phyloP scores from a whole-genome alignment of 2,888 invertebrate species.

The Eupithecia pulchellata region DNA sequence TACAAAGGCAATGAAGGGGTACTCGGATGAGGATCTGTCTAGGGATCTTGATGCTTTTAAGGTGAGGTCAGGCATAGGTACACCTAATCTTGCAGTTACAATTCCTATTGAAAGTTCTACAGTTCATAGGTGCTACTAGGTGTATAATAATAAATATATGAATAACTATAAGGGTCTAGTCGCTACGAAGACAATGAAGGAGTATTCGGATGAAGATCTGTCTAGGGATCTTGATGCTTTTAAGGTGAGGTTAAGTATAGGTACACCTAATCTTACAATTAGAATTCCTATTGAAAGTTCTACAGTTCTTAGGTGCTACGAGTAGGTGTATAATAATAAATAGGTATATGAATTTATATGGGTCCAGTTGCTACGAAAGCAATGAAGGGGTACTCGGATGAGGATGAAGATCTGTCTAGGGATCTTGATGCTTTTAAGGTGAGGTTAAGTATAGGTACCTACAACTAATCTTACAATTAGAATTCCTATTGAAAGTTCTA shows the following conservation, averaged over 20 bases:
- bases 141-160: too few species aligned
- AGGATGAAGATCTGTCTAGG: conserved; percentile 91
- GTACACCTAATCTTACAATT: too few species aligned
- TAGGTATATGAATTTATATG: conserved; percentile 93
- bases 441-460: not conserved
- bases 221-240: conserved; percentile 89
- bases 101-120: too few species aligned
- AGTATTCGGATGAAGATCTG: conserved; percentile 94
- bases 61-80: conserved; percentile 47
- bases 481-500: too few species aligned
- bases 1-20: conserved; percentile 95
- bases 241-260: conserved; percentile 73
- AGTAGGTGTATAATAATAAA: too few species aligned
- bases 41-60: conserved; percentile 91
- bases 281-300: too few species aligned
- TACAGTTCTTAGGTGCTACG: too few species aligned
- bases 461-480: too few species aligned
- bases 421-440: conserved; percentile 90
- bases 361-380: conserved; percentile 94
- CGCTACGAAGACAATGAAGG: conserved; percentile 95
- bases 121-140: too few species aligned
- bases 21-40: conserved; percentile 92
- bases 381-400: conserved; percentile 96
- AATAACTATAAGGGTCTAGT: conserved; percentile 95
- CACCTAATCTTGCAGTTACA: too few species aligned